Base-by-base conservation (phyloP, 2,888 invertebrate genomes). In the Acanthosepion lycidas region DNA sequence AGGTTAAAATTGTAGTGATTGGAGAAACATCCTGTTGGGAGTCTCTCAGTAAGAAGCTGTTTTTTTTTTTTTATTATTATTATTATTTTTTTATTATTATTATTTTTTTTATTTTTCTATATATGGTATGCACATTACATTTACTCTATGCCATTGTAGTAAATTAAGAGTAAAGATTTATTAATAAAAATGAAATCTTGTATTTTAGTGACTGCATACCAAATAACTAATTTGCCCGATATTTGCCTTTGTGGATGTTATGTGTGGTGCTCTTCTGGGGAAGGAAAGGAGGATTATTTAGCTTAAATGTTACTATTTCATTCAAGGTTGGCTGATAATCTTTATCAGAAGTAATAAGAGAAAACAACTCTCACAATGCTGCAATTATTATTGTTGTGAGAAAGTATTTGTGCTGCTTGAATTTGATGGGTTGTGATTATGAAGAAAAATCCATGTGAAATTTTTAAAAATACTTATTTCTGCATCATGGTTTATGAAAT, bases 261-360 rank as follows among this genome's bases (percentile, higher is more conserved):
- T 78, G n/a, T n/a, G 33, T 33, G 78, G 78, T 78, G n/a, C 78
- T n/a, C 78, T 78, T 33, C 9, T n/a, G n/a, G 15, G 9, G 12
- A 33, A 33, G 33, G 12, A 9, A 18, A n/a, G 78, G 33, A 15
- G 12, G 78, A 78, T 78, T 78, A 28, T 78, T 78, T 78, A 78
- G 78, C 78, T 26, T 78, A 78, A 78, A 78, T 78, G 78, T 78
- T 78, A 78, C 78, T n/a, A 33, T 78, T 78, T 78, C 12, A 78
- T 78, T 78, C 78, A 78, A 78, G 78, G 78, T 78, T 78, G 78
- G 78, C n/a, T 78, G 78, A 78, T 78, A 78, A 78, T 78, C 59
- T 59, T 59, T 59, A 59, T 78, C 78, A 15, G 78, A 33, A 78
- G 78, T 78, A 78, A 33, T 78, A 78, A 15, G 12, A 78, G 12